Evolutionary conservation across 2,888 invertebrate genomes (phyloP), one percentile per base, ranked within the genome.

Genomic region (Drosophila setosimentum): DNA sequence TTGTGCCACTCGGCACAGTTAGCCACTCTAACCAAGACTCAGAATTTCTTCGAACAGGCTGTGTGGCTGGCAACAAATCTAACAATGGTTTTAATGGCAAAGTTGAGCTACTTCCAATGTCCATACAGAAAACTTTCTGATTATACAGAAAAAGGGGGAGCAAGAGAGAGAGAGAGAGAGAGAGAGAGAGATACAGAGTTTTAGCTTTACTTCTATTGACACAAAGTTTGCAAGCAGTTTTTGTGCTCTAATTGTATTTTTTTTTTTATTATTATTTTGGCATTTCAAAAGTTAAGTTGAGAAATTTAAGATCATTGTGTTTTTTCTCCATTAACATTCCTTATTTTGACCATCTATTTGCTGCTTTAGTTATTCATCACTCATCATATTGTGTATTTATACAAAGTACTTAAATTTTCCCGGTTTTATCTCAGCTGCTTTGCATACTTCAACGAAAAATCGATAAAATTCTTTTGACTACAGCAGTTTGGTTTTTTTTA

Each of bases 1-100:
- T 49, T 62, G 59, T 21, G 10, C 55, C 75, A 69, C 78, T 81
- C 81, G 48, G 74, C 78, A 68, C 63, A 61, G 58, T 78, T 76
- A 54, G 60, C 27, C n/a, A n/a, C 11, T 50, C 18, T 50, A n/a
- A 7, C 8, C 18, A 27, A 40, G 10, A 21, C 13, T 21, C 6
- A 2, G 29, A 27, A 24, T 21, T 16, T 16, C 16, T 24, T 24
- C 24, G 45, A 24, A 24, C 16, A 24, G 21, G 45, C 45, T 21
- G 21, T 1, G 7, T 13, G 21, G 45, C 45, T 24, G 21, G 21
- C 45, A 45, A 45, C 45, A 27, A 40, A 30, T 30, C 7, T 11
- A 40, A 57, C n/a, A 57, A 57, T 57, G 29, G 29, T 29, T 35
- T 35, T 24, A 48, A 33, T 24, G 33, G 16, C 24, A 49, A 45